Percentiles rank a stretch among this genome's conserved stretches.
phyloP scores from a whole-genome alignment of 2,797 vertebrate genomes.

The Cryptoblepharus egeriae region DNA sequence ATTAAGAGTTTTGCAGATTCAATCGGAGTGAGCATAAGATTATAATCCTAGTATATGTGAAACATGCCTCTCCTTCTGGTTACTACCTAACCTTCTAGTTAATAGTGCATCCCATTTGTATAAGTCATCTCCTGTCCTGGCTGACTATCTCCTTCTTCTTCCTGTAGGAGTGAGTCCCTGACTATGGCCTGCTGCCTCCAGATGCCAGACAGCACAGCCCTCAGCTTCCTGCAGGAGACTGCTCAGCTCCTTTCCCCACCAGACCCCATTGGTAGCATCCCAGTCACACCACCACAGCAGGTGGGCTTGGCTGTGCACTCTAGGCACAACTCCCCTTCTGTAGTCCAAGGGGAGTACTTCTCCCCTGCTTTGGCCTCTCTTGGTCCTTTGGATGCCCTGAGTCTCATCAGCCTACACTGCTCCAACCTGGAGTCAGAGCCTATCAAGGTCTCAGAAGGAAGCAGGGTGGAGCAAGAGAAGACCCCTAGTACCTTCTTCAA shows the following conservation, averaged over 20 bases:
- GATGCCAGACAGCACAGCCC: slow-evolving; percentile 70
- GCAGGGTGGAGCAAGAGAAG: neutral
- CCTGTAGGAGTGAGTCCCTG: neutral
- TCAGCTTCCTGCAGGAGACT: slow-evolving; percentile 82
- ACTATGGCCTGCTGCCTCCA: slow-evolving; percentile 45
- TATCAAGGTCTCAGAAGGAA: neutral
- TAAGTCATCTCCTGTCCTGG: neutral
- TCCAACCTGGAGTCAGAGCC: slow-evolving; percentile 52
- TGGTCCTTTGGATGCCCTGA: slow-evolving; percentile 79
- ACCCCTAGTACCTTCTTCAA: neutral
- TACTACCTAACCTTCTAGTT: too few relatives aligned
- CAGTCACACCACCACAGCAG: neutral
- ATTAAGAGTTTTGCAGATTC: neutral
- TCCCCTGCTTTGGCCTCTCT: slow-evolving; percentile 36
- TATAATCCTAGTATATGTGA: too few relatives aligned
- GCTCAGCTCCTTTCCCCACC: slow-evolving; percentile 72
- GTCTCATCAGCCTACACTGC: slow-evolving; percentile 82
- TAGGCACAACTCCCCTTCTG: neutral
- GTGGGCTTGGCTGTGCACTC: neutral
- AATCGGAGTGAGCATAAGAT: too few relatives aligned
- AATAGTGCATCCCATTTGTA: too few relatives aligned
- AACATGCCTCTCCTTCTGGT: too few relatives aligned
- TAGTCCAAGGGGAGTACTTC: neutral
- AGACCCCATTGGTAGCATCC: neutral
- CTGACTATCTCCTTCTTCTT: neutral